Conservation (phyloP, 2,797 vertebrate species). For the Etheostoma perlongum region DNA sequence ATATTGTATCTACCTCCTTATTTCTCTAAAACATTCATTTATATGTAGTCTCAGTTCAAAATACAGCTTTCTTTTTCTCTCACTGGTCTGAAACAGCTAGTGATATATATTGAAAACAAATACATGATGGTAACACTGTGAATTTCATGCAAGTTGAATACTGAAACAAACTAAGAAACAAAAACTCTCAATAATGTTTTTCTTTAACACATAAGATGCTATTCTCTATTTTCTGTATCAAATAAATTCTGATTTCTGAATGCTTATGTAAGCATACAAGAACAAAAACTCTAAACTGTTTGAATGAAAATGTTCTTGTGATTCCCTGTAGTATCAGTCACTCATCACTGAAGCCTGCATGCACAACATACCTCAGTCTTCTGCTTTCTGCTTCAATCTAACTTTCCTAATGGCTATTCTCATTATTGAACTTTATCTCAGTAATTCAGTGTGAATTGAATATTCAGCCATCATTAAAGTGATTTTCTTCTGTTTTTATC, state of each 20-base stretch:
- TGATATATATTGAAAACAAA: no score
- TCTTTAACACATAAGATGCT: neutral
- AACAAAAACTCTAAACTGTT: neutral
- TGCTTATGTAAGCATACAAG: neutral
- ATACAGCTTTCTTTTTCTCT: neutral
- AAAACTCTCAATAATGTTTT: neutral
- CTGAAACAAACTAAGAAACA: neutral
- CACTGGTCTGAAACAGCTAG: neutral
- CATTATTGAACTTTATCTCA: neutral
- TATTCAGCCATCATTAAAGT: constrained; percentile 34
- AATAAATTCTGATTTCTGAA: neutral
- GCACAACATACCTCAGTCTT: constrained; percentile 4
- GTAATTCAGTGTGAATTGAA: constrained; percentile 11
- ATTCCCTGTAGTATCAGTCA: neutral
- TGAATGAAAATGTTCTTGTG: neutral
- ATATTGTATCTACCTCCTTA: neutral
- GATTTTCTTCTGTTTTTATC: constrained; percentile 43
- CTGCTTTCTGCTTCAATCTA: neutral
- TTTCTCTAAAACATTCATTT: neutral
- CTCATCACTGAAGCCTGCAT: constrained; percentile 34
- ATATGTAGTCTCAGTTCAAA: neutral
- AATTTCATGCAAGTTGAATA: neutral
- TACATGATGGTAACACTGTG: neutral
- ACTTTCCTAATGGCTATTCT: neutral
- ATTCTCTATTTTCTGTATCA: neutral